Conservation (phyloP, 2,888 invertebrate species). For the Sepioteuthis lessoniana region DNA sequence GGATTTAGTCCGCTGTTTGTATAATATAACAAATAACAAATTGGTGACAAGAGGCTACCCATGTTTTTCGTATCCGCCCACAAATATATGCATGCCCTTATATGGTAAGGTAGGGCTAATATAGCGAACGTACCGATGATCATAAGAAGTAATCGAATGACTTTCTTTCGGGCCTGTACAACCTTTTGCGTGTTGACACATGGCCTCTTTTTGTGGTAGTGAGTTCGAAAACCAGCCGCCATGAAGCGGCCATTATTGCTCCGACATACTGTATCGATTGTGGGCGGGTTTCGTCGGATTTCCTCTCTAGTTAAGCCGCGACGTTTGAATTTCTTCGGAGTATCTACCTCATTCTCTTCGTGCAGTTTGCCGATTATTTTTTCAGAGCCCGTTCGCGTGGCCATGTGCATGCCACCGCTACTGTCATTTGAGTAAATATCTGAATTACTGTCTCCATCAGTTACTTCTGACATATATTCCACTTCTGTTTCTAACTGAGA, state of each 20-base stretch:
- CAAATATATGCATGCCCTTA: slow-evolving; percentile 74
- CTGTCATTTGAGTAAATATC: slow-evolving; percentile 49
- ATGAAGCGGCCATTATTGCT: not conserved
- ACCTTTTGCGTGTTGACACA: slow-evolving; percentile 58
- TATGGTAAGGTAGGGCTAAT: slow-evolving; percentile 92
- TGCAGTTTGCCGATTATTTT: slow-evolving; percentile 16
- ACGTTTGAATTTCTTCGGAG: slow-evolving; percentile 51
- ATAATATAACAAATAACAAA: slow-evolving; percentile 90
- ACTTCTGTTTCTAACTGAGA: not conserved
- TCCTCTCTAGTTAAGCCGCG: slow-evolving; percentile 50
- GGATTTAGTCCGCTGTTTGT: slow-evolving; percentile 94
- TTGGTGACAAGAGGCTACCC: slow-evolving; percentile 81
- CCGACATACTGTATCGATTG: not conserved
- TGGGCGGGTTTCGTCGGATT: not conserved
- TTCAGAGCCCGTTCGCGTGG: not conserved
- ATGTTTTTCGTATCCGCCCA: slow-evolving; percentile 50
- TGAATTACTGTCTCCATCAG: slow-evolving; percentile 48
- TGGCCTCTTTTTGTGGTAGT: not conserved
- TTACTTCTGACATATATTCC: slow-evolving; percentile 46
- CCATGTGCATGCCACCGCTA: not conserved
- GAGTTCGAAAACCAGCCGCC: not conserved
- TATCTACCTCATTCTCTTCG: slow-evolving; percentile 49
- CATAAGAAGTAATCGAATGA: slow-evolving; percentile 90
- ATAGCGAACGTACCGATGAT: slow-evolving; percentile 91
- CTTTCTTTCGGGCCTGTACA: slow-evolving; percentile 85